Evolutionary conservation across 2,113 vertebrate species (phyloP).

Genomic region (Scortum barcoo): DNA sequence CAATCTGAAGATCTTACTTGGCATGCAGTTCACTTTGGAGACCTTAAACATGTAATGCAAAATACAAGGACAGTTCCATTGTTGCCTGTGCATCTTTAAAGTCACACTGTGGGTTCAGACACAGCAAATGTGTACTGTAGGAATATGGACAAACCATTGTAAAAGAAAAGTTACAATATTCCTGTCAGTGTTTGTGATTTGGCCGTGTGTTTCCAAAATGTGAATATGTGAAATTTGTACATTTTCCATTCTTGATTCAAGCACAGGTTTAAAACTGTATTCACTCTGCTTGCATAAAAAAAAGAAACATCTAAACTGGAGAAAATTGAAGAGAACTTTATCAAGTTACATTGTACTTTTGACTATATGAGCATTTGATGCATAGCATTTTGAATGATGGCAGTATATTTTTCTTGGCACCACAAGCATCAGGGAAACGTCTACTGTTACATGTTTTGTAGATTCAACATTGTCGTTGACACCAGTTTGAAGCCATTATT

Average conservation of each 20-base stretch:
- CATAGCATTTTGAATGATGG: constrained; percentile 55
- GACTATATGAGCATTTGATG: constrained; percentile 50
- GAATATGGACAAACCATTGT: not conserved
- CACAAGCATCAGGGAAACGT: constrained; percentile 69
- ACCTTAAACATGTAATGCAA: constrained; percentile 18
- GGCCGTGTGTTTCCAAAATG: constrained; percentile 35
- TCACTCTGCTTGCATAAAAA: constrained; percentile 27
- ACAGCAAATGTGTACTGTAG: not conserved
- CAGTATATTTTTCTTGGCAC: constrained; percentile 41
- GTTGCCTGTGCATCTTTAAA: constrained; percentile 43
- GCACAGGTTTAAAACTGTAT: constrained; percentile 42
- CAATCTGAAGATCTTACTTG: not conserved
- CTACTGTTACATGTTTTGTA: constrained; percentile 48
- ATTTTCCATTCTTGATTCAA: constrained; percentile 38
- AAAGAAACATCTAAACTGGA: constrained; percentile 31
- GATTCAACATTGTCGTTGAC: constrained; percentile 32
- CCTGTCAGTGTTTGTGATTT: constrained; percentile 18
- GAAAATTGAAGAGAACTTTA: constrained; percentile 1
- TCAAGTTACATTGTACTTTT: constrained; percentile 8
- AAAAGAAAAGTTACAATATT: constrained; percentile 3
- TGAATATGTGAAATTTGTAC: constrained; percentile 43
- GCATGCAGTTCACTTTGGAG: constrained; percentile 15
- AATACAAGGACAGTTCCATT: constrained; percentile 13
- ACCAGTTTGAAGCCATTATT: constrained; percentile 58
- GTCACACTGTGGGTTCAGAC: constrained; percentile 1